These are phyloP conservation scores for Limnephilus rhombicus DNA, from an alignment of 2,888 invertebrate genomes.

Conservation along the genomic window DNA sequence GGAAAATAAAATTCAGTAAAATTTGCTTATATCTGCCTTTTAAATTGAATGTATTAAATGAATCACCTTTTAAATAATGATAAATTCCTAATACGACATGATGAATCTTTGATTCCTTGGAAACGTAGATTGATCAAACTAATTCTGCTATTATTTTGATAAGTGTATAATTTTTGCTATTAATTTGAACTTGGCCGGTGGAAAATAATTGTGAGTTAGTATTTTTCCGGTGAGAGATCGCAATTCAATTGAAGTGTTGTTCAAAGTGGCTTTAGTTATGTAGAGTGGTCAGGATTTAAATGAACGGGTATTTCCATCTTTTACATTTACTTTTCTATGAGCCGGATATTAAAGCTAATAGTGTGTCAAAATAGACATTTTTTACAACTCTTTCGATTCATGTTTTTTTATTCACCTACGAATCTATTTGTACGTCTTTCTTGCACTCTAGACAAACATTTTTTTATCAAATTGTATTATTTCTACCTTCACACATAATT, in stretches of 20 bases:
- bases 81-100: neutral
- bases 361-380: neutral
- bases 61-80: neutral
- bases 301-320: too few relatives aligned
- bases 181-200: too few relatives aligned
- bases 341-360: neutral
- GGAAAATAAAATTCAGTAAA: neutral
- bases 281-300: too few relatives aligned
- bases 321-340: neutral
- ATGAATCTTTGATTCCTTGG: neutral
- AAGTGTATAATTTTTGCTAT: too few relatives aligned
- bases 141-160: too few relatives aligned
- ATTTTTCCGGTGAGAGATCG: too few relatives aligned
- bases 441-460: neutral
- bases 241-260: too few relatives aligned
- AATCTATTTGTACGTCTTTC: too few relatives aligned
- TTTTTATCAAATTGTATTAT: neutral
- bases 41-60: neutral
- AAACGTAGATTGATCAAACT: neutral
- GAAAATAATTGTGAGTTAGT: too few relatives aligned
- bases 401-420: neutral
- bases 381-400: neutral
- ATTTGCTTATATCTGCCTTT: neutral
- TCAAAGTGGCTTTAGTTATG: too few relatives aligned
- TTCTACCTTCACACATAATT: neutral